Base-by-base conservation (phyloP, 2,797 vertebrate species). In the Microctenopoma stevenorrisi region DNA sequence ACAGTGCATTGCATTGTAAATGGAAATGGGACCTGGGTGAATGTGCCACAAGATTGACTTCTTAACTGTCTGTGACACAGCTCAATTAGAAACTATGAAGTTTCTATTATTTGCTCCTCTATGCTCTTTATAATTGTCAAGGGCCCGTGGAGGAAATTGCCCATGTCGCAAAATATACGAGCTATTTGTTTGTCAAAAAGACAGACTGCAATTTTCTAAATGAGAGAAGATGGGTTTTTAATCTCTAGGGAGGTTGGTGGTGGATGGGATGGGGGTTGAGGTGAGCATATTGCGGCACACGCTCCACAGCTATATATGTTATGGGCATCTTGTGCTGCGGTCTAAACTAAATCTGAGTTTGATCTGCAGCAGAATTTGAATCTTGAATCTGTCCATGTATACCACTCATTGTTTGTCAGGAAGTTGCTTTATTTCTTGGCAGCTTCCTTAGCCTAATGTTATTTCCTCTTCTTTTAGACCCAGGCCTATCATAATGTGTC, bases 41-140 rank as follows among this genome's bases (percentile, higher is more conserved):
- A 75, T 67, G 72, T 84, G 82, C 72, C 44, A 54, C 76, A 72
- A 80, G 63, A 89, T 89, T 82, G 79, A 80, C 77, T 86, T 89
- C 72, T 78, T 85, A 91, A 91, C 83, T 74, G 79, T 59, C 86
- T 75, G 88, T 83, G 84, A 88, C 84, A 78, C 81, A 78, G 82
- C 84, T 76, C 69, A 81, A 82, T 90, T 90, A 86, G 75, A 89
- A 86, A 87, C 58, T 51, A 68, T 79, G 67, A 86, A 52, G 84
- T 76, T 85, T 84, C 74, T 81, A 83, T 89, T 84, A 82, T 91
- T 86, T 86, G 68, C 78, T 74, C 66, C 67, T 86, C 74, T 67
- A 1, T 74, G 54, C 53, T 79, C 72, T 91, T 86, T 75, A 86
- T 91, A 86, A 86, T 86, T 81, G 86, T 86, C 78, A 83, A 61